A percentile compares a stretch with the other conserved stretches of the same genome.
phyloP scores from a whole-genome alignment of 2,888 invertebrate genomes.

The Proisotoma minuta region DNA sequence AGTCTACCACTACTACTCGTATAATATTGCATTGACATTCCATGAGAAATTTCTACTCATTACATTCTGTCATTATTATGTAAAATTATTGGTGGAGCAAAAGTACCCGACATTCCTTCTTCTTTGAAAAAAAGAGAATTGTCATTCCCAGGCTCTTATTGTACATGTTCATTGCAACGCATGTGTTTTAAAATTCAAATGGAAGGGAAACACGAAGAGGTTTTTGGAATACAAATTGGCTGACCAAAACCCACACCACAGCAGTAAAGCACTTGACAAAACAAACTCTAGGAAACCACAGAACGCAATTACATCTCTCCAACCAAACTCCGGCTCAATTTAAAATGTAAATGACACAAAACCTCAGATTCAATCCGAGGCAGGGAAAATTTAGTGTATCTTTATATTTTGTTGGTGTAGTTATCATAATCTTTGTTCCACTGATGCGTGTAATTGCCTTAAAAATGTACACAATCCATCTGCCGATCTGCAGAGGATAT shows the following conservation, averaged over 20 bases:
- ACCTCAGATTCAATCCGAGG: neutral
- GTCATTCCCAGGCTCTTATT: too few relatives aligned
- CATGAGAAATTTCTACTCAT: too few relatives aligned
- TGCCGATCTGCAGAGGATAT: neutral
- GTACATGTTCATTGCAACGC: too few relatives aligned
- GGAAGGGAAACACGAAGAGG: neutral
- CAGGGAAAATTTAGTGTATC: neutral
- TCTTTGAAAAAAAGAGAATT: too few relatives aligned
- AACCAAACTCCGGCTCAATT: neutral
- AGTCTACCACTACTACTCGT: too few relatives aligned
- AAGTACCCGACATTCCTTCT: slow-evolving; percentile 1
- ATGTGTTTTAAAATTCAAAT: slow-evolving; percentile 6
- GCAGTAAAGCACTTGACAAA: neutral
- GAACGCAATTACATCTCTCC: slow-evolving; percentile 3
- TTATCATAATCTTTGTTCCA: neutral
- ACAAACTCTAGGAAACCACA: slow-evolving; percentile 3
- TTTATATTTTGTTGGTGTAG: neutral
- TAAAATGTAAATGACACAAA: slow-evolving; percentile 1
- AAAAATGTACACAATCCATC: slow-evolving; percentile 10
- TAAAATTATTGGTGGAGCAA: neutral
- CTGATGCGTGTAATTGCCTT: slow-evolving; percentile 16
- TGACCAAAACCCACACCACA: neutral
- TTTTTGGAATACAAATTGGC: slow-evolving; percentile 3
- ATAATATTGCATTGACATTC: too few relatives aligned
- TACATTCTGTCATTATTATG: too few relatives aligned